A percentile compares a stretch with the other conserved stretches of the same genome.
Evolutionary conservation across 1,140 invertebrate genomes (phyloP).

Genomic region (Batillaria attramentaria): DNA sequence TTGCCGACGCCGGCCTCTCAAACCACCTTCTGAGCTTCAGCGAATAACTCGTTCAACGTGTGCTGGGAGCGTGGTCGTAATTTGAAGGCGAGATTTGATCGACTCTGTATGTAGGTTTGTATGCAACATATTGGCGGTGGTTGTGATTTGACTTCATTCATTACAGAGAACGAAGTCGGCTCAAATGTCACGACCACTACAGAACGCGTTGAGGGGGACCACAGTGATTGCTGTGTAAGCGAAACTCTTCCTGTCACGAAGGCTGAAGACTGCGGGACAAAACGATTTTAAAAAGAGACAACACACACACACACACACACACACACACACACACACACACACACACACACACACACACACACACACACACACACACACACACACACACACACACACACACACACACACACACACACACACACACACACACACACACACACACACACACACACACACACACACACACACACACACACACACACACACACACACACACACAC

Average conservation of each 20-base stretch:
- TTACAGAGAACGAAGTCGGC: neutral
- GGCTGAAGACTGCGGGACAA: neutral
- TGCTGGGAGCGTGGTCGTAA: too few species aligned
- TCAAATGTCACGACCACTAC: neutral
- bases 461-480: slow-evolving; percentile 5
- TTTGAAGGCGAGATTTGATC: too few species aligned
- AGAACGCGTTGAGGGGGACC: neutral
- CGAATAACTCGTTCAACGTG: too few species aligned
- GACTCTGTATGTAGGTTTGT: too few species aligned
- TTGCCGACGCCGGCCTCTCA: too few species aligned
- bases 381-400: neutral
- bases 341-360: neutral
- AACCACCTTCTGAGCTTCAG: too few species aligned
- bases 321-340: neutral
- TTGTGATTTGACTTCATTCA: neutral
- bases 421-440: neutral
- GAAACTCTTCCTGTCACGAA: neutral
- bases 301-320: neutral
- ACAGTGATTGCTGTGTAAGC: neutral
- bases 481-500: slow-evolving; percentile 7
- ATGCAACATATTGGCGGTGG: neutral
- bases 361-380: neutral
- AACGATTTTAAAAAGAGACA: neutral
- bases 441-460: neutral
- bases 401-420: neutral